phyloP scores from a whole-genome alignment of 2,113 vertebrate species.

The Myotis brandtii region DNA sequence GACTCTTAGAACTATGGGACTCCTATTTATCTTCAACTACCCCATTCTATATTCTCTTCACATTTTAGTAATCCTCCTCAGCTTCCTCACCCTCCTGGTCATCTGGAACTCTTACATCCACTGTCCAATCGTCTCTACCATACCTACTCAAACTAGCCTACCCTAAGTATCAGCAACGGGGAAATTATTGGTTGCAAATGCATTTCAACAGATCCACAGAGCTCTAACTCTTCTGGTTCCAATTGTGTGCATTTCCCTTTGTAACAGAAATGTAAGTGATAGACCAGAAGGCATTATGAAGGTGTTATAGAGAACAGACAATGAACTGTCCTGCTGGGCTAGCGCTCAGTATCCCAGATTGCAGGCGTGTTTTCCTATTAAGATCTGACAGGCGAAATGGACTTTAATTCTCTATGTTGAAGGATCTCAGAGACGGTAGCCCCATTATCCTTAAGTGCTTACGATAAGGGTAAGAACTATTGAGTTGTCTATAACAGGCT shows the following conservation, averaged over 20 bases:
- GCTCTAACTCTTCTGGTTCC: not conserved
- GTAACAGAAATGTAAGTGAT: not conserved
- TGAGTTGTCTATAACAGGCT: conserved; percentile 34
- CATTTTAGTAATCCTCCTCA: not conserved
- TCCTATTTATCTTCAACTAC: not conserved
- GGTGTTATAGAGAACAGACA: not conserved
- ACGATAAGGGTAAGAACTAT: conserved; percentile 28
- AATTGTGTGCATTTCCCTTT: conserved; percentile 38
- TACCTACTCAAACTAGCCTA: not conserved
- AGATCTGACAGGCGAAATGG: conserved; percentile 47
- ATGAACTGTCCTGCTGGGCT: not conserved
- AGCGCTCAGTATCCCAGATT: not conserved
- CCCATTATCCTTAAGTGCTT: conserved; percentile 69
- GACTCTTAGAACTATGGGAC: not conserved
- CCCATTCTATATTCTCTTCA: not conserved
- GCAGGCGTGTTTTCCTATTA: not conserved
- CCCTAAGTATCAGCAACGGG: not conserved
- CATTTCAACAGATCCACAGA: not conserved
- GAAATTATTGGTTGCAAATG: not conserved
- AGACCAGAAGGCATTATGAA: conserved; percentile 21
- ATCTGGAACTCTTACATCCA: not conserved
- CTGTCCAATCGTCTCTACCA: not conserved
- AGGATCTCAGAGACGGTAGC: not conserved
- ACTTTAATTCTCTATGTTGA: conserved; percentile 27
- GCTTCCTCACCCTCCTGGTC: not conserved